A percentile compares a stretch with the other conserved stretches of the same genome.
Conservation (phyloP, 1,140 invertebrate species). For the Drosophila punjabiensis region DNA sequence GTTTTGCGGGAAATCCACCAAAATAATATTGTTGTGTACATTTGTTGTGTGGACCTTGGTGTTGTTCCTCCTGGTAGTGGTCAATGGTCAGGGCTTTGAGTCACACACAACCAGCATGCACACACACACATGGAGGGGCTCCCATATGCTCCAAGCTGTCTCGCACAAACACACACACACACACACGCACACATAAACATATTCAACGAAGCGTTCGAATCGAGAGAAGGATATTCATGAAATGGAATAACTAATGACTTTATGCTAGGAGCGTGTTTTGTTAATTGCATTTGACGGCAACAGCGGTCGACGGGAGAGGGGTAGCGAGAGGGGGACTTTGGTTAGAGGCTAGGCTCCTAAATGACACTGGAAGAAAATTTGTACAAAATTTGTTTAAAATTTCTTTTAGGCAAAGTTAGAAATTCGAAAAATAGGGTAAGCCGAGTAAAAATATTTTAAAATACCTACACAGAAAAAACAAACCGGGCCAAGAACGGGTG, state of each 20-base stretch:
- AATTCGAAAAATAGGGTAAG: too few species aligned
- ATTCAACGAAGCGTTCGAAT: slow-evolving; percentile 71
- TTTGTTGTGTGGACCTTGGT: slow-evolving; percentile 43
- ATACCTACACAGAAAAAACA: too few species aligned
- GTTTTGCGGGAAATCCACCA: slow-evolving; percentile 69
- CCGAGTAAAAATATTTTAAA: too few species aligned
- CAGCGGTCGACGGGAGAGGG: slow-evolving; percentile 36
- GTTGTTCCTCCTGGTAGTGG: slow-evolving; percentile 14
- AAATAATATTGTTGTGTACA: slow-evolving; percentile 72
- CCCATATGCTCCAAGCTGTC: slow-evolving; percentile 72
- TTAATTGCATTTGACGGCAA: slow-evolving; percentile 82
- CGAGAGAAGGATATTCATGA: slow-evolving; percentile 76
- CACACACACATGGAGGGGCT: slow-evolving; percentile 27
- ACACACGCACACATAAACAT: slow-evolving; percentile 45
- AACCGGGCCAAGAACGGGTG: too few species aligned
- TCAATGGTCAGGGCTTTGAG: slow-evolving; percentile 49
- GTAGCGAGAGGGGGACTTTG: neutral
- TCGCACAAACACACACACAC: slow-evolving; percentile 9
- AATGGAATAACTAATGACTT: slow-evolving; percentile 84
- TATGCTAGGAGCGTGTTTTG: slow-evolving; percentile 82
- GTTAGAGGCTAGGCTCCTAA: neutral
- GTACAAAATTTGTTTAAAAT: neutral
- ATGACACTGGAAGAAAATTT: slow-evolving; percentile 7
- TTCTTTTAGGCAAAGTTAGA: neutral
- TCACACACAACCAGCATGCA: neutral